Evolutionary conservation across 2,888 invertebrate species (phyloP).

Genomic region (Cephalotes varians): DNA sequence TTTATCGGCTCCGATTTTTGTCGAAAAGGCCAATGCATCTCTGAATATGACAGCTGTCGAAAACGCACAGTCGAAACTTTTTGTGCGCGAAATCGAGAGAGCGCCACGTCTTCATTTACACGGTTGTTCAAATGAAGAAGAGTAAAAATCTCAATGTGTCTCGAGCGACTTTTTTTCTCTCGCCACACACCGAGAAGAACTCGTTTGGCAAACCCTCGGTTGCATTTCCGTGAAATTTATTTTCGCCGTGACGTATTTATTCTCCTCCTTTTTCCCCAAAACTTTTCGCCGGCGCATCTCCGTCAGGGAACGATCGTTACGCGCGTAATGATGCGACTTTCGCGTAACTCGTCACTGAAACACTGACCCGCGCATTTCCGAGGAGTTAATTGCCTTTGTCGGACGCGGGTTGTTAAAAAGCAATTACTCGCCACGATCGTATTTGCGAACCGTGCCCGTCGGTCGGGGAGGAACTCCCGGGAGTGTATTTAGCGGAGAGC

Average conservation of each 20-base stretch:
- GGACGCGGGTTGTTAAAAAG: slow-evolving; percentile 54
- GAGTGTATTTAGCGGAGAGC: slow-evolving; percentile 49
- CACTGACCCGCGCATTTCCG: slow-evolving; percentile 32
- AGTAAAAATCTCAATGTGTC: background rate
- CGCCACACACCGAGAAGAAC: background rate
- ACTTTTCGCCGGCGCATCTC: slow-evolving; percentile 43
- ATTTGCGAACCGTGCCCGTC: slow-evolving; percentile 43
- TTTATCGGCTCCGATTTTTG: slow-evolving; percentile 33
- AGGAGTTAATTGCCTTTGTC: slow-evolving; percentile 50
- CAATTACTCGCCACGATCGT: slow-evolving; percentile 52
- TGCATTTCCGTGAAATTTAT: slow-evolving; percentile 30
- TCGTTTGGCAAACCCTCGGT: background rate
- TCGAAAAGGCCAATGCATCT: slow-evolving; percentile 36
- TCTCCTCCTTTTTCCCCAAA: slow-evolving; percentile 16
- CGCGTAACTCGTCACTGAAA: slow-evolving; percentile 8
- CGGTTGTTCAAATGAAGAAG: background rate
- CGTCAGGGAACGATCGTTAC: slow-evolving; percentile 19
- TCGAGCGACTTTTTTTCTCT: background rate
- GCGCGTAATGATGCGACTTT: slow-evolving; percentile 25
- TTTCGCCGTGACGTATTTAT: slow-evolving; percentile 27
- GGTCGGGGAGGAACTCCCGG: slow-evolving; percentile 18
- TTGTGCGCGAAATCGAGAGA: slow-evolving; percentile 2
- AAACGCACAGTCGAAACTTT: background rate
- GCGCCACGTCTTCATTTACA: slow-evolving; percentile 8
- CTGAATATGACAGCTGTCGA: slow-evolving; percentile 31